A percentile compares a stretch with the other conserved stretches of the same genome.
phyloP scores from a whole-genome alignment of 2,113 vertebrate genomes.

The Tychaedon coryphoeus region DNA sequence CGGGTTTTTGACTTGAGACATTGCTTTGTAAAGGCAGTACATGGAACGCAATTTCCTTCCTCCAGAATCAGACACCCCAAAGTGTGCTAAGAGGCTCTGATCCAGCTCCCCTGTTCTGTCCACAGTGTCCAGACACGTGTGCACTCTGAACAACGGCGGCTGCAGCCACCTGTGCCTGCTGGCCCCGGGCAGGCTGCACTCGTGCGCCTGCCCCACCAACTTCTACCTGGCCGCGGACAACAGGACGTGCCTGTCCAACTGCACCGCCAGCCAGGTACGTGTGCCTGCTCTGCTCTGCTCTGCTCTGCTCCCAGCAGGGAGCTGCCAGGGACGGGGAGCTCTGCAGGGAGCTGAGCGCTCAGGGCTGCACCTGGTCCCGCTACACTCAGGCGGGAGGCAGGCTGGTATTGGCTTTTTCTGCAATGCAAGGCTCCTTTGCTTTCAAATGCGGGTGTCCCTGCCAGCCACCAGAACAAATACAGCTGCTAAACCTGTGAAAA shows the following conservation, averaged over 20 bases:
- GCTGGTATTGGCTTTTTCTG: neutral
- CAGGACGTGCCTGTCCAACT: constrained; percentile 95
- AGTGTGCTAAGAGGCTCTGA: neutral
- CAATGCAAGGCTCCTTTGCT: neutral
- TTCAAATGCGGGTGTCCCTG: neutral
- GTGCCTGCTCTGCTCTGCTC: too few relatives aligned
- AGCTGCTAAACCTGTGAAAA: neutral
- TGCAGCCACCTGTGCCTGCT: constrained; percentile 97
- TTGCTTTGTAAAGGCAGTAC: neutral
- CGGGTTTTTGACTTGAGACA: neutral
- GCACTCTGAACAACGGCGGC: constrained; percentile 90
- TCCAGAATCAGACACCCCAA: neutral
- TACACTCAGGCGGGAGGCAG: neutral
- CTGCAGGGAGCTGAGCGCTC: neutral
- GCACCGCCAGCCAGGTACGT: constrained; percentile 94
- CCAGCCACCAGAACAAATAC: neutral
- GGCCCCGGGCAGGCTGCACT: constrained; percentile 84
- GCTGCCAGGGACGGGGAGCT: neutral
- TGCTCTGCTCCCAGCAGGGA: too few relatives aligned
- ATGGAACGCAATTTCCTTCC: neutral
- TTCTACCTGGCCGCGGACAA: constrained; percentile 95
- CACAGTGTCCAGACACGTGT: constrained; percentile 90
- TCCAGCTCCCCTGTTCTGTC: neutral
- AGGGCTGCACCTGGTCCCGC: too few relatives aligned
- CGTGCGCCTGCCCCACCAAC: constrained; percentile 95